phyloP scores from a whole-genome alignment of 1,140 invertebrate genomes.

The Dinoponera quadriceps region DNA sequence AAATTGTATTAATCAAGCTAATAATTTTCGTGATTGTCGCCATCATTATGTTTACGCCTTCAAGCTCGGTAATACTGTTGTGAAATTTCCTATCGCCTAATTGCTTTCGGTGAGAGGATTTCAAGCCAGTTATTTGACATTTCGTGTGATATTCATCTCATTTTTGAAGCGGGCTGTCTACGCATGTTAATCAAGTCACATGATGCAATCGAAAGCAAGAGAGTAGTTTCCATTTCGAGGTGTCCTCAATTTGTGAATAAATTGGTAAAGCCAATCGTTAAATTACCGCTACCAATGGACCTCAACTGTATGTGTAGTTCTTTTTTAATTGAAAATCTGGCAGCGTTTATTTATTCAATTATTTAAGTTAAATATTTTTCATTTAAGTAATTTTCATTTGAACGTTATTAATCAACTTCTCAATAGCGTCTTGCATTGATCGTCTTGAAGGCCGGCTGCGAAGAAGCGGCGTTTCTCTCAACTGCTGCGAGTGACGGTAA shows the following conservation, averaged over 20 bases:
- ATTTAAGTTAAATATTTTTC: not conserved
- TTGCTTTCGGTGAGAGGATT: conserved; percentile 32
- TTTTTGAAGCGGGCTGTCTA: conserved; percentile 1
- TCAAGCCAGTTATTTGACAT: conserved; percentile 49
- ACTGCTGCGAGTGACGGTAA: conserved; percentile 9
- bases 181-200: conserved; percentile 3
- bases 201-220: conserved; percentile 3
- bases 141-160: conserved; percentile 35
- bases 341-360: not conserved
- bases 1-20: not conserved
- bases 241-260: not conserved
- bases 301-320: not conserved
- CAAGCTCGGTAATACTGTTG: conserved; percentile 24
- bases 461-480: conserved; percentile 26
- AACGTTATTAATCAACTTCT: not conserved
- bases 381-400: too few species aligned
- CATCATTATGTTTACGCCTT: conserved; percentile 29
- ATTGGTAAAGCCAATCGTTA: not conserved
- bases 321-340: not conserved
- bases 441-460: not conserved
- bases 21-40: conserved; percentile 43
- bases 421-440: not conserved
- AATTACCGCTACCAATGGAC: not conserved
- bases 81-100: conserved; percentile 46
- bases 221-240: not conserved